phyloP scores from a whole-genome alignment of 2,797 vertebrate species.

The Sciaenops ocellatus region DNA sequence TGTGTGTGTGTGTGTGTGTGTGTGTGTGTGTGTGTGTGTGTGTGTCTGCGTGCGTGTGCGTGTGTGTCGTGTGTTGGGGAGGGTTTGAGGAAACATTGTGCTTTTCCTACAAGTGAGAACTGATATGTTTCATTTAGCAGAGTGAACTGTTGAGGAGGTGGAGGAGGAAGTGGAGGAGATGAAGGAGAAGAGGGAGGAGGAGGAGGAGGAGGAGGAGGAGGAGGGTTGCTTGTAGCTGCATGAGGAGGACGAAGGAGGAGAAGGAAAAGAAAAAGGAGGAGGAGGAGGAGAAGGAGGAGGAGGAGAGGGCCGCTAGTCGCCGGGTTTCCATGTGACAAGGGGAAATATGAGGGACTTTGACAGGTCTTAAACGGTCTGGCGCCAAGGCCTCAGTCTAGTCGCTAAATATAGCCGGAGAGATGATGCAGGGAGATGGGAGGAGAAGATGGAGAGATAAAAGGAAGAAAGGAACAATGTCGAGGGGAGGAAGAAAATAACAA shows the following conservation, averaged over 20 bases:
- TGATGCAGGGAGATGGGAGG: conserved; percentile 90
- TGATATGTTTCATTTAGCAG: conserved; percentile 89
- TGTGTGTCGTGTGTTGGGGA: conserved; percentile 18
- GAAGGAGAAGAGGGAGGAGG: conserved; percentile 4
- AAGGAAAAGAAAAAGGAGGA: conserved; percentile 42
- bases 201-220: conserved; percentile 41
- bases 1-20: conserved; percentile 24
- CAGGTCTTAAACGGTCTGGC: conserved; percentile 99
- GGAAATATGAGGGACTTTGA: conserved; percentile 97
- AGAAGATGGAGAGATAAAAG: conserved; percentile 87
- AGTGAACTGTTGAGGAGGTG: conserved; percentile 48
- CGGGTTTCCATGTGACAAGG: conserved; percentile 92
- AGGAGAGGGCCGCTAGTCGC: conserved; percentile 81
- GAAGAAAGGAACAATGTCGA: conserved; percentile 80
- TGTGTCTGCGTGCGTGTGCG: conserved; percentile 22
- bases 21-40: conserved; percentile 27
- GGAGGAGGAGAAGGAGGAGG: conserved; percentile 52
- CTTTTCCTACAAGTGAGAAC: conserved; percentile 83
- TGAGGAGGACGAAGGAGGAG: conserved; percentile 40
- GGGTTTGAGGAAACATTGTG: conserved; percentile 38
- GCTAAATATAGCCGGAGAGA: conserved; percentile 93
- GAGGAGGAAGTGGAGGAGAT: conserved; percentile 50
- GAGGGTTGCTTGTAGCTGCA: conserved; percentile 19
- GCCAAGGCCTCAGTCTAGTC: conserved; percentile 93
- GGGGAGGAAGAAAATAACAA: conserved; percentile 76